These are phyloP conservation scores for Ichneumoninae sp. DNA, from an alignment of 2,888 invertebrate genomes.

Conservation along the genomic window DNA sequence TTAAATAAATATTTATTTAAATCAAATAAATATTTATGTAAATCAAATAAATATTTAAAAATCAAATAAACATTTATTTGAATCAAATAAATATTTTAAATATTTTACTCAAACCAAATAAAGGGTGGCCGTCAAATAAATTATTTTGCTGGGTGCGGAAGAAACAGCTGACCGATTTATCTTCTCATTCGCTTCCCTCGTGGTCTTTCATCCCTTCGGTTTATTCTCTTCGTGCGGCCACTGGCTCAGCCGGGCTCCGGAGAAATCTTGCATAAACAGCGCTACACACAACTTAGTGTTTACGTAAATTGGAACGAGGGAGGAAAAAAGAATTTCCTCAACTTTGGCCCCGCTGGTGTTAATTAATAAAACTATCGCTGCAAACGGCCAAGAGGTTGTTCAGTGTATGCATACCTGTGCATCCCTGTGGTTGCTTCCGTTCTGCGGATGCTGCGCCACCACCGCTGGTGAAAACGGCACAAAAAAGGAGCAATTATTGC, in stretches of 20 bases:
- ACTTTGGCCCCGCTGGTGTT: slow-evolving; percentile 40
- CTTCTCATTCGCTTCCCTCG: slow-evolving; percentile 38
- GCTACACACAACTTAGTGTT: slow-evolving; percentile 55
- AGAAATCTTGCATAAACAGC: slow-evolving; percentile 57
- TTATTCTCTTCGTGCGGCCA: slow-evolving; percentile 9
- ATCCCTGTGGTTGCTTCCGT: not conserved
- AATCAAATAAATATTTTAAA: too few species aligned
- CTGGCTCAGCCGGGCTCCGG: slow-evolving; percentile 16
- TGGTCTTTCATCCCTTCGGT: slow-evolving; percentile 13
- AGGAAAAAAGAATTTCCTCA: slow-evolving; percentile 8
- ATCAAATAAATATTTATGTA: too few species aligned
- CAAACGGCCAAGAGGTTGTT: slow-evolving; percentile 7
- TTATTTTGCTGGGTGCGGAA: not conserved
- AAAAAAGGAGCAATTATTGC: not conserved
- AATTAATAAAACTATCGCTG: slow-evolving; percentile 48
- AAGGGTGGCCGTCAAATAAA: too few species aligned
- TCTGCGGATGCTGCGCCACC: slow-evolving; percentile 2
- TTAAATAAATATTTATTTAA: too few species aligned
- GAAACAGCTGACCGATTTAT: slow-evolving; percentile 43
- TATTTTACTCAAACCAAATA: too few species aligned
- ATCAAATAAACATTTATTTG: too few species aligned
- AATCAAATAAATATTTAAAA: too few species aligned
- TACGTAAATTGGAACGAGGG: slow-evolving; percentile 55
- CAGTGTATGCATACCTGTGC: not conserved
- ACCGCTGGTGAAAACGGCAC: not conserved